Percentiles rank a stretch among this genome's conserved stretches.
Conservation (phyloP, 2,797 vertebrate species). For the Anableps anableps region DNA sequence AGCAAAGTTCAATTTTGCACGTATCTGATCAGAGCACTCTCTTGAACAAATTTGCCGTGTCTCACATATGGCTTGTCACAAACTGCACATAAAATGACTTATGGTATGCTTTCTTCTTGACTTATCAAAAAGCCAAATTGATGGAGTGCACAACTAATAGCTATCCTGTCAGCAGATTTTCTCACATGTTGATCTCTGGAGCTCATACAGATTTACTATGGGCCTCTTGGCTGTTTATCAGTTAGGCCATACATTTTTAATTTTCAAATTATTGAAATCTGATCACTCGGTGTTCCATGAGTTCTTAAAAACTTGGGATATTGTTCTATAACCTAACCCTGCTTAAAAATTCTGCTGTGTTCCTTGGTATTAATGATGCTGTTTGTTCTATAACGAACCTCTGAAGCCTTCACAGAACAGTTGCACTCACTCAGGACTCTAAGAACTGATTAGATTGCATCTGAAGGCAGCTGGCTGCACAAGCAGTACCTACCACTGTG, state of each 20-base stretch:
- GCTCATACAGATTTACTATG: too few relatives aligned
- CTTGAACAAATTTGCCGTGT: too few relatives aligned
- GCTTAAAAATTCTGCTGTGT: neutral
- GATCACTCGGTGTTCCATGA: neutral
- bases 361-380: neutral
- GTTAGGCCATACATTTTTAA: neutral
- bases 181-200: too few relatives aligned
- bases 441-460: neutral
- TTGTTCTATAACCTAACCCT: neutral
- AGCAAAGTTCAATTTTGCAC: too few relatives aligned
- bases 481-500: conserved; percentile 86
- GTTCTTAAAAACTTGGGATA: neutral
- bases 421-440: neutral
- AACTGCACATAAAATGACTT: too few relatives aligned
- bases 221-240: neutral
- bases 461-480: neutral
- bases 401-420: neutral
- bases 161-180: too few relatives aligned
- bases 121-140: too few relatives aligned
- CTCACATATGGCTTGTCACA: too few relatives aligned
- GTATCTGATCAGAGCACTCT: too few relatives aligned
- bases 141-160: too few relatives aligned
- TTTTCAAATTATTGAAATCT: neutral
- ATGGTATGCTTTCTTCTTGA: too few relatives aligned
- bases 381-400: neutral